Evolutionary conservation across 2,888 invertebrate species (phyloP).

Genomic region (Pomacea canaliculata): DNA sequence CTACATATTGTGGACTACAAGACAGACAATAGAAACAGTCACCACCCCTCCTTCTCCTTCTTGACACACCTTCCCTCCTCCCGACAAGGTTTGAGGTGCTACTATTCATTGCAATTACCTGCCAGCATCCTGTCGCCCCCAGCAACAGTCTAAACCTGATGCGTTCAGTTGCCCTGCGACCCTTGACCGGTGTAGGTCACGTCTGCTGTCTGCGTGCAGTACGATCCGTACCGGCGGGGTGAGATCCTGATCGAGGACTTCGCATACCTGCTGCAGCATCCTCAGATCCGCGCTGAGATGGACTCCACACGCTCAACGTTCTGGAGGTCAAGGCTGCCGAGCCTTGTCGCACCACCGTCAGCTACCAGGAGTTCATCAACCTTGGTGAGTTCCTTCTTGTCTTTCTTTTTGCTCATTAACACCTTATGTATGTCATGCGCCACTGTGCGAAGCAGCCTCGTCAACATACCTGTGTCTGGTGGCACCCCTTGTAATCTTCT

Average conservation of each 20-base stretch:
- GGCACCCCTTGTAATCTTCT: neutral
- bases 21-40: no score
- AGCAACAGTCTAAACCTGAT: no score
- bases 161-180: no score
- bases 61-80: no score
- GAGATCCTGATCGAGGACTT: constrained; percentile 55
- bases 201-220: constrained; percentile 35
- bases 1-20: no score
- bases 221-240: constrained; percentile 49
- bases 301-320: constrained; percentile 56
- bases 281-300: constrained; percentile 51
- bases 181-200: no score
- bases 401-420: neutral
- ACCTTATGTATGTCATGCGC: neutral
- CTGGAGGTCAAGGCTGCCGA: constrained; percentile 55
- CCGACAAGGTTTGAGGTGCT: no score
- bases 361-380: constrained; percentile 62
- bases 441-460: neutral
- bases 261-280: constrained; percentile 50
- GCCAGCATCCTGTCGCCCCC: no score
- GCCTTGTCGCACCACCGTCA: constrained; percentile 44
- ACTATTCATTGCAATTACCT: no score
- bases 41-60: no score
- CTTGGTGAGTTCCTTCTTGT: constrained; percentile 48
- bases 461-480: neutral